phyloP scores from a whole-genome alignment of 2,113 vertebrate genomes.

The Elephantulus edwardii region DNA sequence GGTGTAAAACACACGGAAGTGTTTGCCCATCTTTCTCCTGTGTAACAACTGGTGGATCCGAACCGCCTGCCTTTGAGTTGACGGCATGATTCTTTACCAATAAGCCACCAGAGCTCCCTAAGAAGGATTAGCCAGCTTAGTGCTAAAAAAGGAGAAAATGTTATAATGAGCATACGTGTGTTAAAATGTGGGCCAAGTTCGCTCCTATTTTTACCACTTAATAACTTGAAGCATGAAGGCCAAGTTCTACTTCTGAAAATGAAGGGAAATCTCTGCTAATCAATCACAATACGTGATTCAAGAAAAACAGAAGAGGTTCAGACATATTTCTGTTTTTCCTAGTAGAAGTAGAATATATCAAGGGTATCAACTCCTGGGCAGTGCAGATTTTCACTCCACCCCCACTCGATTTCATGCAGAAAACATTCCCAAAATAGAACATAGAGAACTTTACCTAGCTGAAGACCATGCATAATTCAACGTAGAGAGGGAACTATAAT shows the following conservation, averaged over 20 bases:
- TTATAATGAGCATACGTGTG: constrained; percentile 67
- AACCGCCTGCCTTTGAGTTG: too few relatives aligned
- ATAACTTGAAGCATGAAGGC: constrained; percentile 43
- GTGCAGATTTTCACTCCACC: constrained; percentile 41
- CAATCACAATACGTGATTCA: constrained; percentile 72
- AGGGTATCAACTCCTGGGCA: constrained; percentile 65
- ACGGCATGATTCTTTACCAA: too few relatives aligned
- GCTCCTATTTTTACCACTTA: constrained; percentile 52
- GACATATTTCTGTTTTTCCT: constrained; percentile 50
- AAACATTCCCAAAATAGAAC: constrained; percentile 72
- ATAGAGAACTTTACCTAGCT: constrained; percentile 68
- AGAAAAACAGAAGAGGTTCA: constrained; percentile 47
- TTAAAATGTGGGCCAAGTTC: constrained; percentile 63
- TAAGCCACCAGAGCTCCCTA: too few relatives aligned
- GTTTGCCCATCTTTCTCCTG: too few relatives aligned
- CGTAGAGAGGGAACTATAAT: constrained; percentile 76
- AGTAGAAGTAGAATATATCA: constrained; percentile 68
- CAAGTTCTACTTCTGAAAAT: constrained; percentile 62
- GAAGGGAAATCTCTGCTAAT: constrained; percentile 38
- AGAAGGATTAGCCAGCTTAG: constrained; percentile 67
- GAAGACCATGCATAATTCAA: constrained; percentile 82
- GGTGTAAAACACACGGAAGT: too few relatives aligned
- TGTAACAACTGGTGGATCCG: too few relatives aligned
- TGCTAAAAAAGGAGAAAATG: constrained; percentile 65
- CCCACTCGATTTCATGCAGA: neutral